Base-by-base conservation (phyloP, 2,888 invertebrate species). In the Synanthedon andrenaeformis region DNA sequence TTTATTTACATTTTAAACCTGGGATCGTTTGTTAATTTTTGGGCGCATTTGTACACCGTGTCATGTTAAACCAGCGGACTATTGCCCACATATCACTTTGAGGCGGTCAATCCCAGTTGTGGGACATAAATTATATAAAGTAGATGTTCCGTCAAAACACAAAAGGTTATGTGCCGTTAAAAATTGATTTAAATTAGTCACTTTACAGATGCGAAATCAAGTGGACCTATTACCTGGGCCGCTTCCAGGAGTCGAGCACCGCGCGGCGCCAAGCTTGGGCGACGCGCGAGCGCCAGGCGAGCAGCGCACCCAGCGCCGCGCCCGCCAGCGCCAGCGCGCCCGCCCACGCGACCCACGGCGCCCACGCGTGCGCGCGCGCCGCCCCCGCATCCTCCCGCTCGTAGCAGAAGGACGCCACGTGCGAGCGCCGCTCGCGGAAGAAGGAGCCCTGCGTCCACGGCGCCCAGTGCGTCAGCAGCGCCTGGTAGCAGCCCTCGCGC, bases 401-500 rank as follows among this genome's bases (percentile, higher is more conserved):
- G 41, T 41, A 35, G 35, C 35, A 35, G n/a, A 51, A 51, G 3
- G 19, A 12, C 12, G 28, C 11, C 4, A n/a, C 12, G 14, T n/a
- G 12, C 3, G 45, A 10, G 28, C 45, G 42, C 49, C 45, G 56
- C 72, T 68, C 50, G 74, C 76, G 45, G 45, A 45, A 45, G n/a
- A 45, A 45, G 51, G 64, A 64, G 14, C 54, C n/a, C 23, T 28
- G 52, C 23, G 49, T 51, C 81, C 80, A 81, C 13, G 71, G 65
- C n/a, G 73, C 74, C n/a, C 12, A 14, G 56, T 72, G 67, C 35
- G 0, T 4, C 51, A 79, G 56, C 35, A n/a, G 13, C 41, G 68
- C 57, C 13, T 17, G 49, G 65, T 72, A 71, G 56, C 62, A 59
- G 50, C 60, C 69, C 28, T 49, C 51, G 10, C 56, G 51, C 48